phyloP scores from a whole-genome alignment of 2,888 invertebrate species.

The Caenorhabditis afra region DNA sequence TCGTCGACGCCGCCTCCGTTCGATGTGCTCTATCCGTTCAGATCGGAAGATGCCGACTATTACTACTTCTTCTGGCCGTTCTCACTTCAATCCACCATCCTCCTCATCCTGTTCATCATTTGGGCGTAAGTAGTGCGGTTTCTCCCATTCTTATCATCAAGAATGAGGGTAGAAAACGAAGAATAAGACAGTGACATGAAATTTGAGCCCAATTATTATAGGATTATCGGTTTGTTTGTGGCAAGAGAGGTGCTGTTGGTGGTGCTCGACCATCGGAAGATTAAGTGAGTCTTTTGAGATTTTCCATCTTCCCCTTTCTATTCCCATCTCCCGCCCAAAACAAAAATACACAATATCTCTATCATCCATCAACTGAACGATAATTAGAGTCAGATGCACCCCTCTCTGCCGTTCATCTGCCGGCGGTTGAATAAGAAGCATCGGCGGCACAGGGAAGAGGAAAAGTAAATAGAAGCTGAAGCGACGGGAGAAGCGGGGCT shows the following conservation, averaged over 20 bases:
- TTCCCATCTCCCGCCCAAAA: constrained; percentile 1
- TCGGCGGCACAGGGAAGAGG: not conserved
- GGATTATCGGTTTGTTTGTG: constrained; percentile 59
- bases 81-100: constrained; percentile 48
- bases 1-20: constrained; percentile 26
- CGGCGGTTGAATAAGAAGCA: too few relatives aligned
- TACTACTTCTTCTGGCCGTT: constrained; percentile 38
- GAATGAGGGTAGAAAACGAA: not conserved
- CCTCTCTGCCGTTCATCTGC: constrained; percentile 1
- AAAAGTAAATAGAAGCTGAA: not conserved
- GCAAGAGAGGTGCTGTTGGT: constrained; percentile 57
- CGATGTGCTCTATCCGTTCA: constrained; percentile 8
- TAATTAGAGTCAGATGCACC: constrained; percentile 47
- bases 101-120: constrained; percentile 46
- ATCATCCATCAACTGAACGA: constrained; percentile 52
- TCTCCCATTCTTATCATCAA: constrained; percentile 7
- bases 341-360: constrained; percentile 35
- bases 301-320: constrained; percentile 1
- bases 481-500: not conserved
- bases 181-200: not conserved
- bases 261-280: constrained; percentile 52
- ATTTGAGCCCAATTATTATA: constrained; percentile 29
- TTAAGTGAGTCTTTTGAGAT: constrained; percentile 42
- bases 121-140: constrained; percentile 51
- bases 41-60: constrained; percentile 2